A percentile compares a stretch with the other conserved stretches of the same genome.
These are phyloP conservation scores for Ophiodon elongatus DNA, from an alignment of 2,113 vertebrate species.

Conservation along the genomic window DNA sequence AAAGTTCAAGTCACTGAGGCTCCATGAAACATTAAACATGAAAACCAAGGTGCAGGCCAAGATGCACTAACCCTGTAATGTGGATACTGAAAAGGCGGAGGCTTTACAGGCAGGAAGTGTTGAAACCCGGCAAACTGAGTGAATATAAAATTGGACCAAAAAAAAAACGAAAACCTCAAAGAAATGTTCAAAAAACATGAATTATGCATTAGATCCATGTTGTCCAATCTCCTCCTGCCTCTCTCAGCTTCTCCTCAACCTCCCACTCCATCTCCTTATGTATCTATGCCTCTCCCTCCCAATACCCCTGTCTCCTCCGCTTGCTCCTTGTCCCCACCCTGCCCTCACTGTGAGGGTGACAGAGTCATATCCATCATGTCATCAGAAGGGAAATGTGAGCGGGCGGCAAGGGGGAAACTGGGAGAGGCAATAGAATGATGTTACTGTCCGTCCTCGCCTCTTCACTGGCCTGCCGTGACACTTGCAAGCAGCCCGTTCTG, in stretches of 20 bases:
- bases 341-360: constrained; percentile 64
- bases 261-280: constrained; percentile 43
- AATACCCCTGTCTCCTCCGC: constrained; percentile 57
- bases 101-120: constrained; percentile 15
- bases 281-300: constrained; percentile 42
- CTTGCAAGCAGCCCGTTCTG: constrained; percentile 48
- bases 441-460: constrained; percentile 61
- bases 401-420: constrained; percentile 50
- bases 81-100: constrained; percentile 15
- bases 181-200: constrained; percentile 44
- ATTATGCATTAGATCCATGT: constrained; percentile 61
- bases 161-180: constrained; percentile 35
- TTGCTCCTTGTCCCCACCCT: constrained; percentile 56
- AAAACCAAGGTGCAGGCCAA: constrained; percentile 31
- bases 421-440: constrained; percentile 69
- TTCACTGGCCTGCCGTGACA: constrained; percentile 59
- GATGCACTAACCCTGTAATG: constrained; percentile 8
- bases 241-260: constrained; percentile 27
- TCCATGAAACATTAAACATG: constrained; percentile 66
- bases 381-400: constrained; percentile 71
- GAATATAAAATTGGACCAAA: constrained; percentile 36
- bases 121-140: constrained; percentile 23
- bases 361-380: constrained; percentile 79
- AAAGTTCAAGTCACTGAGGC: constrained; percentile 61
- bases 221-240: constrained; percentile 46